Percentiles rank a stretch among this genome's conserved stretches.
These are phyloP conservation scores for Aphelinus certus DNA, from an alignment of 1,140 invertebrate genomes.

Conservation along the genomic window DNA sequence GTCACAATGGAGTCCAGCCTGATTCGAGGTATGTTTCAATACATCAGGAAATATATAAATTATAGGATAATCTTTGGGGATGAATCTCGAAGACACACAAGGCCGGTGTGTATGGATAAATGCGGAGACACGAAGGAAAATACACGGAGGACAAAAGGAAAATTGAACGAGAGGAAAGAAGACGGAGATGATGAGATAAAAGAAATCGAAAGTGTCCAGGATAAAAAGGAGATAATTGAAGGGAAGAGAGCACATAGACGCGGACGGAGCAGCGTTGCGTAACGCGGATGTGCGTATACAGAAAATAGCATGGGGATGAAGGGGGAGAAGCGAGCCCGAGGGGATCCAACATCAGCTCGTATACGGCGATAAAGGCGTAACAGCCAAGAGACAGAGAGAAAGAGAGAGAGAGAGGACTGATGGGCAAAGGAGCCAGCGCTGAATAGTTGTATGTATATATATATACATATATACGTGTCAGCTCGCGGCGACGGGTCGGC, in stretches of 20 bases:
- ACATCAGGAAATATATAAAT: too few species aligned
- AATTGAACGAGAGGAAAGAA: neutral
- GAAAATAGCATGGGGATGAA: neutral
- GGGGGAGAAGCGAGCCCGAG: slow-evolving; percentile 15
- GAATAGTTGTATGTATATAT: neutral
- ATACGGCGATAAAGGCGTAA: slow-evolving; percentile 19
- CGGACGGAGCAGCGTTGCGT: neutral
- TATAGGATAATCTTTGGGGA: too few species aligned
- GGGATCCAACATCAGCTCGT: slow-evolving; percentile 15
- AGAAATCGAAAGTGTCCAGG: too few species aligned
- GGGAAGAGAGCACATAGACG: neutral
- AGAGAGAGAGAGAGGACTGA: neutral
- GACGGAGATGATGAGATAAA: too few species aligned
- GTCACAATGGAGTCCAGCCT: too few species aligned
- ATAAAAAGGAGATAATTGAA: neutral
- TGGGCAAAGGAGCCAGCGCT: neutral
- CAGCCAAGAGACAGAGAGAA: neutral
- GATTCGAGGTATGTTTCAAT: too few species aligned
- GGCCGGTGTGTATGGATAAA: too few species aligned
- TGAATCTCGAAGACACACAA: too few species aligned
- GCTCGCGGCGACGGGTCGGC: neutral
- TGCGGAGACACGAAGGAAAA: too few species aligned
- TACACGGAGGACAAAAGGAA: slow-evolving; percentile 3
- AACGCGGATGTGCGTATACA: neutral
- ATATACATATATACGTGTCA: neutral